phyloP scores from a whole-genome alignment of 2,797 vertebrate species.

The Lagorchestes hirsutus region DNA sequence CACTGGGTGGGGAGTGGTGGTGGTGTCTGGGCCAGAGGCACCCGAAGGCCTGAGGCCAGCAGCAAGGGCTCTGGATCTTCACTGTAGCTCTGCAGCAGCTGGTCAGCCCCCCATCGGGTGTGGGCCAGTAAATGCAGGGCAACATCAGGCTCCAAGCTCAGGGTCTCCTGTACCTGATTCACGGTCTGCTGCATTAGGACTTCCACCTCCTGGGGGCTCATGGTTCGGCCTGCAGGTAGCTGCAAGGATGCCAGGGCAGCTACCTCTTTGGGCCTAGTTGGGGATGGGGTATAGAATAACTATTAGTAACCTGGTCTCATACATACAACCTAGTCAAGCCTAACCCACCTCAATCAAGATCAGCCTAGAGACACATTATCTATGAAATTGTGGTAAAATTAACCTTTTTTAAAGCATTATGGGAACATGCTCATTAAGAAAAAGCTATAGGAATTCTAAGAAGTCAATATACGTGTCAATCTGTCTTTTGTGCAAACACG shows the following conservation, averaged over 20 bases:
- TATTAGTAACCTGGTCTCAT: slow-evolving; percentile 49
- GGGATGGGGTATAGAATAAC: slow-evolving; percentile 46
- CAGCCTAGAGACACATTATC: not conserved
- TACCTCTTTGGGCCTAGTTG: slow-evolving; percentile 83
- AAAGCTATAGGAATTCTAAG: not conserved
- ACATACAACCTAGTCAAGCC: slow-evolving; percentile 69
- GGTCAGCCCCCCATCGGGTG: slow-evolving; percentile 95
- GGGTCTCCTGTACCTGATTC: slow-evolving; percentile 91
- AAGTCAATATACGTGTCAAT: not conserved
- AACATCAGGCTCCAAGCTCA: slow-evolving; percentile 90
- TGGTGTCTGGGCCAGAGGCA: slow-evolving; percentile 84
- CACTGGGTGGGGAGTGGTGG: slow-evolving; percentile 87
- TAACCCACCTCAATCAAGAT: not conserved
- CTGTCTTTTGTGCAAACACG: not conserved
- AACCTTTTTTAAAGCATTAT: not conserved
- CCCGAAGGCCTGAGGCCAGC: slow-evolving; percentile 91
- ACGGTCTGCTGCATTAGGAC: slow-evolving; percentile 93
- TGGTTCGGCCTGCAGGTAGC: slow-evolving; percentile 94
- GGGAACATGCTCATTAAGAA: not conserved
- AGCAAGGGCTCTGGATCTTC: slow-evolving; percentile 91
- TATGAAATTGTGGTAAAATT: not conserved
- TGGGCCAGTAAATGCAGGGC: slow-evolving; percentile 94
- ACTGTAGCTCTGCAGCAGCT: slow-evolving; percentile 92
- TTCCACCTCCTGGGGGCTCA: slow-evolving; percentile 94
- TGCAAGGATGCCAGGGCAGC: slow-evolving; percentile 90